phyloP scores from a whole-genome alignment of 2,888 invertebrate species.

The Clepsis dumicolana region DNA sequence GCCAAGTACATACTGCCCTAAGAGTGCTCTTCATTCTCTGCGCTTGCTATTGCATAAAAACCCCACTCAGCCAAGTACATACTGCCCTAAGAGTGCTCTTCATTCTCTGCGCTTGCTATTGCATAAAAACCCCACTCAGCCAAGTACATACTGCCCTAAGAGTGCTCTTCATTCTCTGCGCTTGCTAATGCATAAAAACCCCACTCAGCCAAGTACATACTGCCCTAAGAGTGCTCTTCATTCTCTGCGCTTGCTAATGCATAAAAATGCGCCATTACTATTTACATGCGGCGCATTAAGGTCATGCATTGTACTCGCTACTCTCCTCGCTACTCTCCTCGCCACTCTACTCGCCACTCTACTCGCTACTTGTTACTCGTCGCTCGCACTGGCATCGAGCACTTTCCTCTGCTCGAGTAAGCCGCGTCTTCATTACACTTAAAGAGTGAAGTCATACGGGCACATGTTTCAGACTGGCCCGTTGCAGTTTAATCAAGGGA shows the following conservation, averaged over 20 bases:
- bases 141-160: too few species aligned
- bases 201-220: slow-evolving; percentile 7
- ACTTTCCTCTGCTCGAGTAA: slow-evolving; percentile 27
- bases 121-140: too few species aligned
- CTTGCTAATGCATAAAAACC: too few species aligned
- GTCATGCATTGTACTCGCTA: slow-evolving; percentile 34
- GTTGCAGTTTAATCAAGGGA: neutral
- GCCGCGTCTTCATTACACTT: slow-evolving; percentile 38
- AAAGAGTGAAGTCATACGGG: slow-evolving; percentile 7
- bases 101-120: too few species aligned
- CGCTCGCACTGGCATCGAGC: slow-evolving; percentile 18
- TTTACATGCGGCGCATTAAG: slow-evolving; percentile 40
- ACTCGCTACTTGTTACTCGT: slow-evolving; percentile 21
- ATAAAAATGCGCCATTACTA: slow-evolving; percentile 37
- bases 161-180: too few species aligned
- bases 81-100: too few species aligned
- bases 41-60: too few species aligned
- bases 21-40: too few species aligned
- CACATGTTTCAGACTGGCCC: neutral
- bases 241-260: slow-evolving; percentile 23
- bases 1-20: too few species aligned
- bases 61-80: too few species aligned
- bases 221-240: slow-evolving; percentile 6
- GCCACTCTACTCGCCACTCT: slow-evolving; percentile 27
- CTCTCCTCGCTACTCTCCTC: neutral